Conservation (phyloP, 1,140 invertebrate species). For the Zaprionus capensis region DNA sequence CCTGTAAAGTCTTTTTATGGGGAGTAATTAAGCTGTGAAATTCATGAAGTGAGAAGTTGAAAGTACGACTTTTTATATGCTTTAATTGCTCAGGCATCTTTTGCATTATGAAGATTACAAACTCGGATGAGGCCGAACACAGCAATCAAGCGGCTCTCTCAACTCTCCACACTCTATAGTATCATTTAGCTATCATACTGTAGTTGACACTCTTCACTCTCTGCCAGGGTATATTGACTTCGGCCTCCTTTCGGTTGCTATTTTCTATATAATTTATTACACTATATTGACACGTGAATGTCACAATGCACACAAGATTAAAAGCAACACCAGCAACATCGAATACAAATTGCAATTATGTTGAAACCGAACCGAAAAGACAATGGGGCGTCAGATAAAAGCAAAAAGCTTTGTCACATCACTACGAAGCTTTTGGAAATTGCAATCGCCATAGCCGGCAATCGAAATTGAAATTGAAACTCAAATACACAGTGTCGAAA, state of each 20-base stretch:
- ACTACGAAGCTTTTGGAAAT: slow-evolving; percentile 1
- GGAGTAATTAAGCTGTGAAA: not conserved
- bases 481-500: not conserved
- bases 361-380: slow-evolving; percentile 27
- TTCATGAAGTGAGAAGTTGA: not conserved
- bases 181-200: no score
- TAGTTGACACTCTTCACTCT: no score
- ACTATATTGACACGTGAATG: slow-evolving; percentile 56
- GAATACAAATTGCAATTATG: slow-evolving; percentile 58
- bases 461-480: slow-evolving; percentile 2
- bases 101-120: no score
- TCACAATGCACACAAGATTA: slow-evolving; percentile 44
- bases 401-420: slow-evolving; percentile 36
- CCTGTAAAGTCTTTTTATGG: not conserved
- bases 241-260: not conserved
- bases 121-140: no score
- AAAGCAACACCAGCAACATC: not conserved
- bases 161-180: no score
- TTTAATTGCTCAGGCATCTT: no score
- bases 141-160: no score
- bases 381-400: slow-evolving; percentile 10
- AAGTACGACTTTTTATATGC: not conserved
- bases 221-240: not conserved
- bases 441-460: slow-evolving; percentile 21
- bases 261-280: slow-evolving; percentile 30